phyloP scores from a whole-genome alignment of 1,140 invertebrate species.

The Chironomus tepperi region DNA sequence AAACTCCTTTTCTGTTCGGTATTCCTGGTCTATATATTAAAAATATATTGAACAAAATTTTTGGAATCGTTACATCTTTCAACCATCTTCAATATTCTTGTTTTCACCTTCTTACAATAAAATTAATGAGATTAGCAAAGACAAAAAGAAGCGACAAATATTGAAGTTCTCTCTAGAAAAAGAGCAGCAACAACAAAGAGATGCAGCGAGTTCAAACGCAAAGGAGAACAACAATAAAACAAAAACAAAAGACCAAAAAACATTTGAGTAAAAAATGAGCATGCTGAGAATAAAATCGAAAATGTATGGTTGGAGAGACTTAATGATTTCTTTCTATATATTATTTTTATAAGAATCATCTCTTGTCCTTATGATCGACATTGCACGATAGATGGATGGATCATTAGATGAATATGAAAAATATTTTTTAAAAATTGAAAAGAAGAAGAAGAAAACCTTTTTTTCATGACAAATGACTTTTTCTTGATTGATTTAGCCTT shows the following conservation, averaged over 20 bases:
- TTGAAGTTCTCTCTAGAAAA: not conserved
- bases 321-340: constrained; percentile 3
- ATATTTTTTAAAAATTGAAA: not conserved
- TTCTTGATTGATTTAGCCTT: constrained; percentile 2
- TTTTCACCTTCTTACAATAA: constrained; percentile 3
- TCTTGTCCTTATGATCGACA: constrained; percentile 23
- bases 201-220: not conserved
- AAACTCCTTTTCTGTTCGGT: too few relatives aligned
- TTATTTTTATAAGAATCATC: constrained; percentile 20
- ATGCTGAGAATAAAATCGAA: constrained; percentile 8
- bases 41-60: too few relatives aligned
- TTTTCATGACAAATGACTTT: constrained; percentile 24
- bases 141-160: not conserved
- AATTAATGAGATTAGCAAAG: too few relatives aligned
- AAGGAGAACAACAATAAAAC: not conserved
- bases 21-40: too few relatives aligned
- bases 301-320: not conserved
- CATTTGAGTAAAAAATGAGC: not conserved
- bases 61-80: too few relatives aligned
- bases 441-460: not conserved
- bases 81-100: not conserved
- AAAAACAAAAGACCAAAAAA: not conserved
- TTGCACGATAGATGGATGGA: constrained; percentile 9
- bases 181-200: not conserved
- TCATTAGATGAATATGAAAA: constrained; percentile 9